These are phyloP conservation scores for Tragelaphus buxtoni DNA, from an alignment of 2,113 vertebrate species.

Conservation along the genomic window DNA sequence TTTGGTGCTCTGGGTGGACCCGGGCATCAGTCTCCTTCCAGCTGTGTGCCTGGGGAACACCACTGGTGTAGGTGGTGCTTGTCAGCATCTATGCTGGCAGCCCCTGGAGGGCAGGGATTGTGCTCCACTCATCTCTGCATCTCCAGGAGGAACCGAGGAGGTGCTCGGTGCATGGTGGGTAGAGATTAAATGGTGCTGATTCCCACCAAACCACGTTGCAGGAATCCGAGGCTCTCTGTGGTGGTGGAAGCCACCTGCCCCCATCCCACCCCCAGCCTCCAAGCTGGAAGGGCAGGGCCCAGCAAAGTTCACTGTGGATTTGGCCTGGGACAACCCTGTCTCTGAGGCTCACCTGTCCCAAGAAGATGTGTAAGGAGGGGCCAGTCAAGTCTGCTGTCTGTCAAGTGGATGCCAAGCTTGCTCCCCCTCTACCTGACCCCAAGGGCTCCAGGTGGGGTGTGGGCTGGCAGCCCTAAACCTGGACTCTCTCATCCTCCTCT, in stretches of 20 bases:
- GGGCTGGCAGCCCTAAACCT: background rate
- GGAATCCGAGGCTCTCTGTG: background rate
- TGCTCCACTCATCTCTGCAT: no score
- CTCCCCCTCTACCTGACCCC: background rate
- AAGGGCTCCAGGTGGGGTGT: rapidly evolving
- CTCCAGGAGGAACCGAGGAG: background rate
- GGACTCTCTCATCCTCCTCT: background rate
- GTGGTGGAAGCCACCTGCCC: background rate
- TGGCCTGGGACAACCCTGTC: no score
- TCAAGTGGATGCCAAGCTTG: background rate
- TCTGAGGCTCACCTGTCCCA: background rate
- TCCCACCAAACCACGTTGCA: background rate
- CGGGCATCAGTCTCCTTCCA: background rate
- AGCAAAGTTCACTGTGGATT: background rate
- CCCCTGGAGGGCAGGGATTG: rapidly evolving
- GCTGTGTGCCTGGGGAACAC: background rate
- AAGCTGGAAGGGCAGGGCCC: background rate
- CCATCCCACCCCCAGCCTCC: background rate
- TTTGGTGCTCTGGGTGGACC: no score
- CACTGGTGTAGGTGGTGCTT: rapidly evolving
- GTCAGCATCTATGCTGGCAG: rapidly evolving
- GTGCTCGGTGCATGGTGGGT: background rate
- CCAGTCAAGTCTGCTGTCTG: rapidly evolving
- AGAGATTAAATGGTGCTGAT: no score
- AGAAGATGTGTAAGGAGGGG: background rate